Base-by-base conservation (phyloP, 2,888 invertebrate species). In the Teleiodes luculella region DNA sequence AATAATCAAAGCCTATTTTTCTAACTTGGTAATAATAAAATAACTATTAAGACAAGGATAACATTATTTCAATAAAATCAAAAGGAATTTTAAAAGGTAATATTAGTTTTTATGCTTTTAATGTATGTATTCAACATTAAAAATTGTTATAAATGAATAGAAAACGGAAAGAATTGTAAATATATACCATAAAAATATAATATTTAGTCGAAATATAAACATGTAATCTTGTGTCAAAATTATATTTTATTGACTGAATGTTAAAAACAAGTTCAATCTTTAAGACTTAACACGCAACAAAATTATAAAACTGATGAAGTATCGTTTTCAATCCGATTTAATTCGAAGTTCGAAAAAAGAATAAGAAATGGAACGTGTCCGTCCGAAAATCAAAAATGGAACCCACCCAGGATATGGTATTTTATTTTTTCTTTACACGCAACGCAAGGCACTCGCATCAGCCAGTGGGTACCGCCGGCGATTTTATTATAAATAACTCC, bases 401-500 rank as follows among this genome's bases (percentile, higher is more conserved):
- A 49, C 49, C 49, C 49, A 49, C 49, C 49, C 49, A 37, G 36
- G 37, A 37, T 37, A 36, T 49, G 37, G 37, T 28, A 37, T 13
- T 49, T 49, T 49, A 49, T 49, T 49, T 49, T 49, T 49, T 49
- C 49, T 49, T 37, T 49, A 37, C 49, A 49, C 49, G 49, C 49
- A 37, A 49, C 49, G 49, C 49, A 37, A 49, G 24, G 46, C 46
- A 46, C 43, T 16, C 49, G 37, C 37, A 37, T 37, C 49, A 37
- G 49, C 49, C 49, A 49, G 49, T n/a, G n/a, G n/a, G n/a, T 49
- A 24, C 36, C 36, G 13, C 5, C 36, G 49, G 36, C 49, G 49
- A 28, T 49, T 47, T 47, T 47, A 33, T 47, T 24, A 18, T 18
- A 31, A 47, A 33, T 47, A 16, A 31, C 46, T 47, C 31, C 16